Base-by-base conservation (phyloP, 2,113 vertebrate genomes). In the Dicentrarchus labrax region DNA sequence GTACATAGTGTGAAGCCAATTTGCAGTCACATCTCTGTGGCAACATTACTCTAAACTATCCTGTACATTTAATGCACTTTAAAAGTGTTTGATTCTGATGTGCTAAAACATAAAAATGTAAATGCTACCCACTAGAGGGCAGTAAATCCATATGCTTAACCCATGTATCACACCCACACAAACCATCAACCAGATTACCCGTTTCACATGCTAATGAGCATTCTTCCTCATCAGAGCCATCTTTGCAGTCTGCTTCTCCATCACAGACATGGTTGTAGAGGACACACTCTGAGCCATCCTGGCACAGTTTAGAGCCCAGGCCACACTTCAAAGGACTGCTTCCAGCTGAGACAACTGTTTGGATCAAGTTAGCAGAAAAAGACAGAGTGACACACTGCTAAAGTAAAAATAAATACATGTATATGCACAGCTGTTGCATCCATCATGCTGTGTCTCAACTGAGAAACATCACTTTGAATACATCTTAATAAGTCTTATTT, bases 221-320 rank as follows among this genome's bases (percentile, higher is more conserved):
- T 0, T 94, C 96, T 0, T 91, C 8, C 86, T 98, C 97, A 36
- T 98, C 97, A 0, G 97, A 98, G 30, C 95, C 95, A 0, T 99
- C 97, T 0, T 6, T 81, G 70, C 97, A 98, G 91, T 98, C 97
- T 0, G 8, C 39, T 45, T 97, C 95, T 15, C 97, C 97, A 51
- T 98, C 96, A 68, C 97, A 98, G 59, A 96, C 8, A 45, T 95
- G 94, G 13, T 84, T 94, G 53, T 82, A 86, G 38, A 87, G 72
- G 15, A 98, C 76, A 0, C 97, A 98, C 38, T 96, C 48, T 13
- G 78, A 70, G 93, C 94, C 96, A 0, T 97, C 94, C 2, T 1
- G 92, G 86, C 96, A 98, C 11, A 17, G 85, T 60, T 70, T 38
- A 5, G 91, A 94, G 0, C 84, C 87, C 47, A 83, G 45, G 45